Conservation (phyloP, 2,113 vertebrate species). For the Rhinopomastus cyanomelas region DNA sequence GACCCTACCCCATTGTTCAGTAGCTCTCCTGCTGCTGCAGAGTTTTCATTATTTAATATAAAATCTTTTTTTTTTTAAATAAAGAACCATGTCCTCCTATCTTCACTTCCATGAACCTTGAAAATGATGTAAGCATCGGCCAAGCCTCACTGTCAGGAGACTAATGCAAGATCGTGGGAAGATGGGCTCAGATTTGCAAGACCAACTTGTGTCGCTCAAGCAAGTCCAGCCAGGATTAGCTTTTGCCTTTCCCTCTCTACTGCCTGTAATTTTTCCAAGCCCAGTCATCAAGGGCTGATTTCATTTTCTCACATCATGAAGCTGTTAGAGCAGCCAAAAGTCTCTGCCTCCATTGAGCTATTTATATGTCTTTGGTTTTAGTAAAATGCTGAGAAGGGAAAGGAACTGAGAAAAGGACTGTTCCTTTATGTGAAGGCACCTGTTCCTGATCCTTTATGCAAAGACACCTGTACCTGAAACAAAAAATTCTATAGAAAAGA, state of each 20-base stretch:
- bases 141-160: not conserved
- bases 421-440: not conserved
- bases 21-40: not conserved
- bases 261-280: not conserved
- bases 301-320: not conserved
- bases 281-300: not conserved
- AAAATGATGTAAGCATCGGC: not conserved
- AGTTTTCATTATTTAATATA: not conserved
- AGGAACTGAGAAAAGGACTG: not conserved
- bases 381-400: not conserved
- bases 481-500: not conserved
- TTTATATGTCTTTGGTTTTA: not conserved
- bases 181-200: not conserved
- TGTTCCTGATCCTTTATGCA: not conserved
- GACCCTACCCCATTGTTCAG: not conserved
- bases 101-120: not conserved
- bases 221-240: not conserved
- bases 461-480: not conserved
- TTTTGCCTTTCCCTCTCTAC: not conserved
- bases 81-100: not conserved
- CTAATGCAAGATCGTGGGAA: not conserved
- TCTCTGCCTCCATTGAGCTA: not conserved
- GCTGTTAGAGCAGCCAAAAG: not conserved
- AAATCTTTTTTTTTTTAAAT: not conserved
- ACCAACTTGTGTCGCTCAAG: not conserved